Evolutionary conservation across 2,888 invertebrate genomes (phyloP).

Genomic region (Caenorhabditis parvicauda): DNA sequence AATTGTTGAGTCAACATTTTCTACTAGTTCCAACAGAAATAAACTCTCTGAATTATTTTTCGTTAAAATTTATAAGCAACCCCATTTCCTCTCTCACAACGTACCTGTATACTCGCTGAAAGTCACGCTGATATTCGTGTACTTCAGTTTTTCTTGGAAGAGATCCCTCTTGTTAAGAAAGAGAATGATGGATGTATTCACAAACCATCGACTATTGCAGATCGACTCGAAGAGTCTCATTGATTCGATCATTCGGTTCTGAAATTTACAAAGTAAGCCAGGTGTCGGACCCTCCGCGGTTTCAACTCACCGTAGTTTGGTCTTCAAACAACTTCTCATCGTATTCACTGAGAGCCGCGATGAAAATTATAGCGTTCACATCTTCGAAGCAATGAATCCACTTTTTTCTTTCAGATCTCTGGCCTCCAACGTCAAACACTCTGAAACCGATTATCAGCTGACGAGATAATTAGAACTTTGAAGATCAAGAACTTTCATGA

Average conservation of each 20-base stretch:
- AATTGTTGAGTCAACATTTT: no score
- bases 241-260: constrained; percentile 62
- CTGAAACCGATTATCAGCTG: no score
- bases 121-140: constrained; percentile 38
- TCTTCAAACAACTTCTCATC: constrained; percentile 86
- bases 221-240: constrained; percentile 61
- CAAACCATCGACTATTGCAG: constrained; percentile 60
- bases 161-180: constrained; percentile 60
- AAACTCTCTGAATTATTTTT: no score
- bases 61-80: no score
- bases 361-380: constrained; percentile 81
- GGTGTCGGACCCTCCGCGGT: neutral
- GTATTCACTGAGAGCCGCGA: constrained; percentile 91
- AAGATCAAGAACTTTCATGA: neutral
- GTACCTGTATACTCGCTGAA: constrained; percentile 58
- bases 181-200: constrained; percentile 58
- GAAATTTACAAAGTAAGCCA: constrained; percentile 11
- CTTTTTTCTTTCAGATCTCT: constrained; percentile 56
- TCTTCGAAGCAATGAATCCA: constrained; percentile 60
- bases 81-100: no score
- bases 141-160: constrained; percentile 55
- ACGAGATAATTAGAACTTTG: no score
- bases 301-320: constrained; percentile 84
- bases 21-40: no score
- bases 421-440: constrained; percentile 60